A percentile compares a stretch with the other conserved stretches of the same genome.
phyloP scores from a whole-genome alignment of 1,140 invertebrate genomes.

The Macrostomum lignano region DNA sequence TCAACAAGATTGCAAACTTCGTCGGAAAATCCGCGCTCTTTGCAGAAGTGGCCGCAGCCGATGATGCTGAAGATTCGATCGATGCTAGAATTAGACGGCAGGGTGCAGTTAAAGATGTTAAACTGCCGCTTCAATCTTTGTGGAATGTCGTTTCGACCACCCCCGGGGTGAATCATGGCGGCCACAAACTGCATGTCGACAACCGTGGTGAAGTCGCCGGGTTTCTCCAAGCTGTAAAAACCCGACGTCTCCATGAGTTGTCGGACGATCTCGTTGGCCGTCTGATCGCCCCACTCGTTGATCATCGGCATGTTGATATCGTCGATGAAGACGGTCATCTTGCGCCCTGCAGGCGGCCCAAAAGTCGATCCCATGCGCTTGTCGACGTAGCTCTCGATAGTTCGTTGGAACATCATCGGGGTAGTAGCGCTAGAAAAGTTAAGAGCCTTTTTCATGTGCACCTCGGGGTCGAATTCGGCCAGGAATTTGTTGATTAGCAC shows the following conservation, averaged over 20 bases:
- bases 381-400: slow-evolving; percentile 77
- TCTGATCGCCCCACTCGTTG: slow-evolving; percentile 75
- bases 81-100: slow-evolving; percentile 53
- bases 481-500: slow-evolving; percentile 31
- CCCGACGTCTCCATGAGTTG: slow-evolving; percentile 86
- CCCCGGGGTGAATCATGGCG: slow-evolving; percentile 73
- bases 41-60: slow-evolving; percentile 6
- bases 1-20: slow-evolving; percentile 1
- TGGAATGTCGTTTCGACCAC: slow-evolving; percentile 74
- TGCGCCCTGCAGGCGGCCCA: slow-evolving; percentile 64
- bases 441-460: slow-evolving; percentile 48
- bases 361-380: slow-evolving; percentile 73
- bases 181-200: slow-evolving; percentile 59
- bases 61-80: slow-evolving; percentile 45
- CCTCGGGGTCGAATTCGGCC: slow-evolving; percentile 54
- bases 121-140: slow-evolving; percentile 74
- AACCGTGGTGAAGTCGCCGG: slow-evolving; percentile 68
- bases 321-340: slow-evolving; percentile 74
- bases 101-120: slow-evolving; percentile 68
- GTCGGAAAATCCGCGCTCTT: slow-evolving; percentile 4
- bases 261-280: slow-evolving; percentile 74
- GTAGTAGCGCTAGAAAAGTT: slow-evolving; percentile 85
- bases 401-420: slow-evolving; percentile 70
- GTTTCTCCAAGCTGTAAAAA: slow-evolving; percentile 81
- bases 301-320: slow-evolving; percentile 80